phyloP scores from a whole-genome alignment of 2,113 vertebrate species.

The Rhinogobius similis region DNA sequence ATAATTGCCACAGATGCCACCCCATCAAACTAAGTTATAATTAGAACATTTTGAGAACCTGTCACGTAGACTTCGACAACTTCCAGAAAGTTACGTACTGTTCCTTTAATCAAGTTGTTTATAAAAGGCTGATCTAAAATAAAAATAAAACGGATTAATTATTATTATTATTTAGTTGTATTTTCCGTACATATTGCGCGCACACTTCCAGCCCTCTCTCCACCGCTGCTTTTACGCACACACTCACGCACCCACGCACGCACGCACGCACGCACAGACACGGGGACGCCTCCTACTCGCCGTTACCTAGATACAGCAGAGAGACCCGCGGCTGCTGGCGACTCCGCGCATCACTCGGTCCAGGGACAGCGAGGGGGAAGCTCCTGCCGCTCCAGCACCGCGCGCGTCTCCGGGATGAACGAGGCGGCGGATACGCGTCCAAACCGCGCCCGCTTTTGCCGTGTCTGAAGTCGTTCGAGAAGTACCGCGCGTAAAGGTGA shows the following conservation, averaged over 20 bases:
- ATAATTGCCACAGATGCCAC: no score
- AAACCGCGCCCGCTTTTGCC: background rate
- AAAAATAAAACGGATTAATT: no score
- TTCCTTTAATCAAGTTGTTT: no score
- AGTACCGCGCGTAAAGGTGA: slow-evolving; percentile 29
- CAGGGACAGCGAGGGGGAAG: slow-evolving; percentile 25
- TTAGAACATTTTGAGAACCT: no score
- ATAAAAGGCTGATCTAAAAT: no score
- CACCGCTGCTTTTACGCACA: background rate
- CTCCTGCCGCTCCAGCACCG: background rate
- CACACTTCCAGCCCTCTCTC: no score
- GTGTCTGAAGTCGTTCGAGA: background rate
- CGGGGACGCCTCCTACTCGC: slow-evolving; percentile 69
- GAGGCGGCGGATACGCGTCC: background rate
- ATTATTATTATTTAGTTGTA: no score
- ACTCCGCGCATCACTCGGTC: slow-evolving; percentile 30
- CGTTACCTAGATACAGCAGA: slow-evolving; percentile 80
- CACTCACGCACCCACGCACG: background rate
- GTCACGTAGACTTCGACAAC: no score
- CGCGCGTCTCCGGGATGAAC: background rate
- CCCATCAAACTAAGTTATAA: no score
- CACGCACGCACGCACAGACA: background rate
- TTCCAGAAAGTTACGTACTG: no score
- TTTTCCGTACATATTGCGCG: no score
- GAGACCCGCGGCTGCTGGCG: slow-evolving; percentile 50